Evolutionary conservation across 2,797 vertebrate species (phyloP).

Genomic region (Takifugu rubripes): DNA sequence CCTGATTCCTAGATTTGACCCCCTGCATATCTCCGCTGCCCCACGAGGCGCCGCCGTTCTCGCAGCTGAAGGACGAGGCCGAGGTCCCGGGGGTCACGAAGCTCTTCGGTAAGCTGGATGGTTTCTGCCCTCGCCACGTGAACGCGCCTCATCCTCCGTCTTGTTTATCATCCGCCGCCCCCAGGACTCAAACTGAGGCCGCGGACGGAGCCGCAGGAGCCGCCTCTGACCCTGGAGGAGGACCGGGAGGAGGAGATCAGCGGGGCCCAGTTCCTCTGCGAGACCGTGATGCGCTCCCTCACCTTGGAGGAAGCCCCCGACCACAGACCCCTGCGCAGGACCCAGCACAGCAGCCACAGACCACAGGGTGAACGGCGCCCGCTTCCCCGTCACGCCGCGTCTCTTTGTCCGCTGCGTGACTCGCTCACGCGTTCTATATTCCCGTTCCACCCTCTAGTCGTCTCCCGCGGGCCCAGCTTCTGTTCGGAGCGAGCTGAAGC

Average conservation of each 20-base stretch:
- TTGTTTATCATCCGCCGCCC: background rate
- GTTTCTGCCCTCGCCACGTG: no score
- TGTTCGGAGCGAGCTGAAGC: slow-evolving; percentile 48
- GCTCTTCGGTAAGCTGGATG: slow-evolving; percentile 74
- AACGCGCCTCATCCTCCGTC: background rate
- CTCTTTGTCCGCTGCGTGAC: no score
- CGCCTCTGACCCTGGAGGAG: slow-evolving; percentile 74
- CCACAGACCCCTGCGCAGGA: slow-evolving; percentile 81
- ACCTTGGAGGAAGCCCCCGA: slow-evolving; percentile 94
- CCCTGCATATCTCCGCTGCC: slow-evolving; percentile 90
- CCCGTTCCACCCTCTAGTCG: slow-evolving; percentile 23
- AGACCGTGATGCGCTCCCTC: slow-evolving; percentile 95
- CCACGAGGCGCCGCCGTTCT: slow-evolving; percentile 75
- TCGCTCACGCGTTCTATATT: background rate
- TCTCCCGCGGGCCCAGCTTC: slow-evolving; percentile 45
- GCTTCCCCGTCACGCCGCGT: background rate
- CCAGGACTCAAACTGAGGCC: slow-evolving; percentile 60
- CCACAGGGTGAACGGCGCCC: slow-evolving; percentile 65
- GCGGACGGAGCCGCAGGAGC: slow-evolving; percentile 66
- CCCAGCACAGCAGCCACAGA: slow-evolving; percentile 55
- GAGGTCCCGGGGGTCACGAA: slow-evolving; percentile 77
- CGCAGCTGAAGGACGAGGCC: slow-evolving; percentile 78
- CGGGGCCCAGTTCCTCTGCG: slow-evolving; percentile 96
- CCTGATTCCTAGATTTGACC: slow-evolving; percentile 83
- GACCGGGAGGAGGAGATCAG: slow-evolving; percentile 92